Conservation (phyloP, 2,888 invertebrate species). For the Cephus sareptanus region DNA sequence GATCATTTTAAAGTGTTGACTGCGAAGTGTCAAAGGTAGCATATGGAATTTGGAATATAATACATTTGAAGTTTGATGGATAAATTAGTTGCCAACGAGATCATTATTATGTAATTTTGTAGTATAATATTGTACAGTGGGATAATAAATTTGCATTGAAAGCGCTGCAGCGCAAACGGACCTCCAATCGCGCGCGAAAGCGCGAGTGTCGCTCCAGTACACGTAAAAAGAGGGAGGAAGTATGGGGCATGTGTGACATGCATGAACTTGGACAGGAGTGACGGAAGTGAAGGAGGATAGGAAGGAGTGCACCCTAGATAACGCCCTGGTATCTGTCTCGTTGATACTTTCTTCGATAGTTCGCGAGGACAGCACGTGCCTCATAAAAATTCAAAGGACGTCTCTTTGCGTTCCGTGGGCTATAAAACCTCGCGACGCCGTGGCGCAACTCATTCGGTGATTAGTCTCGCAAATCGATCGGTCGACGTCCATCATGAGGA, state of each 20-base stretch:
- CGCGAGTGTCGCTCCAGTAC: too few relatives aligned
- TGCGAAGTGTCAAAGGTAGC: too few relatives aligned
- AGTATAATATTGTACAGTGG: background rate
- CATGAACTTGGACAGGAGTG: conserved; percentile 8
- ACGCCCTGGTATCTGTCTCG: conserved; percentile 20
- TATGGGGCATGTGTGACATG: too few relatives aligned
- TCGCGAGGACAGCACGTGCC: conserved; percentile 51
- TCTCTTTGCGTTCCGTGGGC: conserved; percentile 47
- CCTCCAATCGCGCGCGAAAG: too few relatives aligned
- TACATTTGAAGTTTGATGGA: too few relatives aligned
- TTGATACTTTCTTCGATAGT: conserved; percentile 56
- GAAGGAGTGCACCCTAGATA: conserved; percentile 53
- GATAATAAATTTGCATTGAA: background rate
- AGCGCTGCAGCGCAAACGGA: too few relatives aligned
- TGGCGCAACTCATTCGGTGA: conserved; percentile 60
- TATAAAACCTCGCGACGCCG: conserved; percentile 62
- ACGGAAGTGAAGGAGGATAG: conserved; percentile 26
- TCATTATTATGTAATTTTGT: too few relatives aligned
- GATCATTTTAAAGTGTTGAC: too few relatives aligned
- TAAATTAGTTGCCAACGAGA: too few relatives aligned
- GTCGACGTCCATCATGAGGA: conserved; percentile 52
- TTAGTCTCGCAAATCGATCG: conserved; percentile 58
- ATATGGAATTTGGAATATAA: too few relatives aligned
- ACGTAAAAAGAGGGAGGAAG: too few relatives aligned
- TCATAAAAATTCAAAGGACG: conserved; percentile 59